These are phyloP conservation scores for Bos indicus DNA, from an alignment of 2,113 vertebrate genomes.

Conservation along the genomic window DNA sequence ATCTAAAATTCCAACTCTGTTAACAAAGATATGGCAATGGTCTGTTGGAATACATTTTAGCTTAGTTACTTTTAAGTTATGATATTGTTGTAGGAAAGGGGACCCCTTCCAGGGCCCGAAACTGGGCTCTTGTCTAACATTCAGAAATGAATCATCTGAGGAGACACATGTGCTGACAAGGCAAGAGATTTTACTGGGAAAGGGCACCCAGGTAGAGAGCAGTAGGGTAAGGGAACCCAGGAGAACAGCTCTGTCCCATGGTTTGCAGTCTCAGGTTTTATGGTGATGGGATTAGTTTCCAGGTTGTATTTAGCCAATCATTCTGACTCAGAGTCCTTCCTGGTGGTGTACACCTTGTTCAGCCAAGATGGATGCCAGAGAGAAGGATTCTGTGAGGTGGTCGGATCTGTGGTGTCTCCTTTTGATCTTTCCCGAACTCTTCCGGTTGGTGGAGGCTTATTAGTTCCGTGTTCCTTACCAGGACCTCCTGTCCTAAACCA, in stretches of 20 bases:
- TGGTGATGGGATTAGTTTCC: too few relatives aligned
- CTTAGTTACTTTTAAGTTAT: slow-evolving; percentile 12
- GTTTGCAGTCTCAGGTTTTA: too few relatives aligned
- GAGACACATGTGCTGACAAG: too few relatives aligned
- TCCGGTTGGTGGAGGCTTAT: not conserved
- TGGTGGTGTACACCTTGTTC: not conserved
- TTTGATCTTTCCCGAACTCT: not conserved
- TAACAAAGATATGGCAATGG: not conserved
- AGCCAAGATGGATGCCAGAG: not conserved
- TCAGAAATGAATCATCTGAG: rapidly evolving
- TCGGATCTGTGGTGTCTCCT: not conserved
- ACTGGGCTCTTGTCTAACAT: too few relatives aligned
- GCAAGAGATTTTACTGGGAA: too few relatives aligned
- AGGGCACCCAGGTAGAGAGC: too few relatives aligned
- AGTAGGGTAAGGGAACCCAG: too few relatives aligned
- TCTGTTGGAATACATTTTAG: not conserved
- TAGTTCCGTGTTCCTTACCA: not conserved
- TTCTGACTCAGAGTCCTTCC: too few relatives aligned
- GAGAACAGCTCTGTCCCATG: too few relatives aligned
- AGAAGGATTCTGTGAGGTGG: not conserved
- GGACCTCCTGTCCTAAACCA: not conserved
- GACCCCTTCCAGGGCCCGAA: too few relatives aligned
- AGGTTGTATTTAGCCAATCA: too few relatives aligned
- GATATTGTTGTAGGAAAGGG: too few relatives aligned
- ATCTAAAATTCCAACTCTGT: not conserved